Conservation (phyloP, 2,113 vertebrate genomes). For the Paracyprichromis sp. region DNA sequence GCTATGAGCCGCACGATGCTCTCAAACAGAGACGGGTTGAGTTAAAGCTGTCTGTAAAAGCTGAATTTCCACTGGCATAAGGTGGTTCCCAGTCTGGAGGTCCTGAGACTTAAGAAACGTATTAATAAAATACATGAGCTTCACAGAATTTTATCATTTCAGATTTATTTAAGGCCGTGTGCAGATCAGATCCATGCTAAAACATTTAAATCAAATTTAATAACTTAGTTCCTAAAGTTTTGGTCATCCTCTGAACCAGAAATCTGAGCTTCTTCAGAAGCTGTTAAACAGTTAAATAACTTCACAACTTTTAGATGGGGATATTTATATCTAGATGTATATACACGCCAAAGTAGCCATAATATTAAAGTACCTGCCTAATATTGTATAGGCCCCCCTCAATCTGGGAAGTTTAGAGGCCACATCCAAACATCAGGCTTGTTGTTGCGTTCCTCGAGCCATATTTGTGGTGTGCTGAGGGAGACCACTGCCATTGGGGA, state of each 20-base stretch:
- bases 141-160: background rate
- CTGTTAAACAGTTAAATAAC: background rate
- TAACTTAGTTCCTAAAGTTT: background rate
- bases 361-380: background rate
- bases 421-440: background rate
- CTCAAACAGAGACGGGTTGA: conserved; percentile 28
- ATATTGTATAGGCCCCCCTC: background rate
- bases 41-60: background rate
- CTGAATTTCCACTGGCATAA: background rate
- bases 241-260: background rate
- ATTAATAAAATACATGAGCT: background rate
- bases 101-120: background rate
- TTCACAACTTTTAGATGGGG: background rate
- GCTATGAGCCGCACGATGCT: background rate
- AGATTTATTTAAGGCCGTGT: background rate
- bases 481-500: background rate
- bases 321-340: background rate
- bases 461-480: background rate
- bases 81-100: background rate
- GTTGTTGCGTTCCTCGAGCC: background rate
- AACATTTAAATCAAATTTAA: background rate
- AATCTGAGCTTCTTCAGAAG: background rate
- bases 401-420: background rate
- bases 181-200: background rate
- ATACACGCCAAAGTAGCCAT: background rate